Conservation (phyloP, 2,888 invertebrate species). For the Sycophila texana region DNA sequence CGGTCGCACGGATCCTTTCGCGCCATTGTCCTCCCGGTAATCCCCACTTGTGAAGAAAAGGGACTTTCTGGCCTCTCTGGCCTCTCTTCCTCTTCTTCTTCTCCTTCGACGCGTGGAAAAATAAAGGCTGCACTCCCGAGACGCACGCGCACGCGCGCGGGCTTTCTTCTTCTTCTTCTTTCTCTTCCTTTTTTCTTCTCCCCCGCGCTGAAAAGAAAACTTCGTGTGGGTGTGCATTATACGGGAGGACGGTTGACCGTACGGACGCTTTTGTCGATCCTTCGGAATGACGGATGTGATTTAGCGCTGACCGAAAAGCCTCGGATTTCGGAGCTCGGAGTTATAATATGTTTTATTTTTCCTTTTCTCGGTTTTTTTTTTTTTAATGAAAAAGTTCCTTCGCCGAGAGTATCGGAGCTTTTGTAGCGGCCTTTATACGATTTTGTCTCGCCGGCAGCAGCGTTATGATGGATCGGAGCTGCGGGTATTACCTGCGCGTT, state of each 20-base stretch:
- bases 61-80: conserved; percentile 30
- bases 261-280: conserved; percentile 38
- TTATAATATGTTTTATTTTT: background rate
- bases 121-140: conserved; percentile 15
- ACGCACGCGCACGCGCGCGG: conserved; percentile 1
- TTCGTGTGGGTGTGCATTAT: conserved; percentile 32
- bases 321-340: background rate
- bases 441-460: conserved; percentile 7
- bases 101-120: conserved; percentile 19
- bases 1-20: conserved; percentile 3
- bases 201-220: conserved; percentile 41
- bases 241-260: conserved; percentile 19
- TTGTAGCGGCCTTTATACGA: conserved; percentile 12
- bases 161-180: background rate
- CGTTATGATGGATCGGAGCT: background rate
- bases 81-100: background rate
- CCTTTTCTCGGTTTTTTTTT: conserved; percentile 4
- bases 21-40: conserved; percentile 42
- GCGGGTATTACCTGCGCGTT: background rate
- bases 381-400: conserved; percentile 8
- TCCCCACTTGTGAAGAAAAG: conserved; percentile 43
- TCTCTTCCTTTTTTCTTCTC: background rate
- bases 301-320: conserved; percentile 21
- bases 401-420: conserved; percentile 3
- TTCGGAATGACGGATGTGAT: conserved; percentile 51